phyloP scores from a whole-genome alignment of 2,888 invertebrate genomes.

The Hydrotaea diabolus region DNA sequence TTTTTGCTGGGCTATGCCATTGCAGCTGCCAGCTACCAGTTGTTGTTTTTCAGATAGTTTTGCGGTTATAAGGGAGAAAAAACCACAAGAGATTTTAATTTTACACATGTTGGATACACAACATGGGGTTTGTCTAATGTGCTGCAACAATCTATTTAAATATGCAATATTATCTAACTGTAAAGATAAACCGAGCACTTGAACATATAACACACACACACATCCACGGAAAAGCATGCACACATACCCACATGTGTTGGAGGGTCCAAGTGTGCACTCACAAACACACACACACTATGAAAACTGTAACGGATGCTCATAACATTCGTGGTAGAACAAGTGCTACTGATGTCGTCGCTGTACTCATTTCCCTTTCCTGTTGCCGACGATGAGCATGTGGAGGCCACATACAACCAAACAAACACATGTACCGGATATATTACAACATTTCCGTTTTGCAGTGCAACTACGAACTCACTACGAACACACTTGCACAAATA shows the following conservation, averaged over 20 bases:
- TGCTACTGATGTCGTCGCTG: slow-evolving; percentile 6
- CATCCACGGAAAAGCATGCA: not conserved
- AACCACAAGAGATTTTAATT: slow-evolving; percentile 56
- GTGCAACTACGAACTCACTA: slow-evolving; percentile 30
- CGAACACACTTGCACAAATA: slow-evolving; percentile 5
- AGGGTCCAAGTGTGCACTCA: too few species aligned
- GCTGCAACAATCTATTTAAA: slow-evolving; percentile 51
- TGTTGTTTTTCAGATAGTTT: slow-evolving; percentile 20
- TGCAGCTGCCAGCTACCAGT: not conserved
- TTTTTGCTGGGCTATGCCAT: not conserved
- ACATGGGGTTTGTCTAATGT: slow-evolving; percentile 57
- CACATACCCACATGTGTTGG: not conserved
- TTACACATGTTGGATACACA: slow-evolving; percentile 38
- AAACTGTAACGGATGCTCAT: slow-evolving; percentile 49
- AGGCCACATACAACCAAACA: slow-evolving; percentile 8
- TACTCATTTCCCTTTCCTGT: not conserved
- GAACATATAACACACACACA: not conserved
- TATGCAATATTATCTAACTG: slow-evolving; percentile 61
- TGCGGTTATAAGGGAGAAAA: not conserved
- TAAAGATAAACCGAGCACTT: slow-evolving; percentile 39
- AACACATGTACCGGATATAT: slow-evolving; percentile 57
- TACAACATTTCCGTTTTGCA: slow-evolving; percentile 62
- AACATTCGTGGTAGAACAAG: slow-evolving; percentile 22
- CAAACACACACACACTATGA: not conserved
- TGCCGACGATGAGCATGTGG: not conserved